These are phyloP conservation scores for Galbula dea DNA, from an alignment of 2,113 vertebrate genomes.

Conservation along the genomic window DNA sequence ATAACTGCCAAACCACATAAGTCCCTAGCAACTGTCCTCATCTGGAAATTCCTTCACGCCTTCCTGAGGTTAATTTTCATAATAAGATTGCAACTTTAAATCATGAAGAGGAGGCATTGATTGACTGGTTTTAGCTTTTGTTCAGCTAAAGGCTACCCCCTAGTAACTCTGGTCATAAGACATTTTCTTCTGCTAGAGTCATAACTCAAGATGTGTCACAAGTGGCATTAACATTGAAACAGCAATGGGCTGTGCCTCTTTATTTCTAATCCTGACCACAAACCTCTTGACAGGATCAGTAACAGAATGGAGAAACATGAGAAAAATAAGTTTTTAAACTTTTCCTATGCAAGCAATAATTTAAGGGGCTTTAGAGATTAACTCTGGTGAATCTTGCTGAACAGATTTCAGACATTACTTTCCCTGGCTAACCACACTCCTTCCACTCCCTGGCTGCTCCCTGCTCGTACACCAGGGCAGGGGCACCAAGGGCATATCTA, in stretches of 20 bases:
- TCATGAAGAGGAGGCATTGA: neutral
- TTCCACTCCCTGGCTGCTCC: neutral
- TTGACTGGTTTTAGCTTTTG: slow-evolving; percentile 16
- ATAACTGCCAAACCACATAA: neutral
- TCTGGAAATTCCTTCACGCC: neutral
- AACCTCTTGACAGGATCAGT: neutral
- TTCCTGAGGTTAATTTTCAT: slow-evolving; percentile 15
- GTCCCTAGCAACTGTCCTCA: neutral
- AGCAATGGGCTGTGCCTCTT: neutral
- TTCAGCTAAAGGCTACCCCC: slow-evolving; percentile 35
- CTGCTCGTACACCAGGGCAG: neutral
- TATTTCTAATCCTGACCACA: slow-evolving; percentile 34
- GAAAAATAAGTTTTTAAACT: slow-evolving; percentile 20
- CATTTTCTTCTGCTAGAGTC: slow-evolving; percentile 46
- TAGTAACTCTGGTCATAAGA: slow-evolving; percentile 30
- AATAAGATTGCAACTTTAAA: slow-evolving; percentile 18
- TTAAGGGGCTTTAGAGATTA: neutral
- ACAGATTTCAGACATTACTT: neutral
- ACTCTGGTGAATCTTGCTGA: neutral
- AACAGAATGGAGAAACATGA: slow-evolving; percentile 8
- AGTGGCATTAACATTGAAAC: neutral
- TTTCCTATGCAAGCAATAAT: slow-evolving; percentile 8
- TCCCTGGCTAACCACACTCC: neutral
- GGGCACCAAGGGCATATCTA: neutral
- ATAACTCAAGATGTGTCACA: slow-evolving; percentile 50